Percentiles rank a stretch among this genome's conserved stretches.
Conservation (phyloP, 2,113 vertebrate genomes). For the Semnornis frantzii region DNA sequence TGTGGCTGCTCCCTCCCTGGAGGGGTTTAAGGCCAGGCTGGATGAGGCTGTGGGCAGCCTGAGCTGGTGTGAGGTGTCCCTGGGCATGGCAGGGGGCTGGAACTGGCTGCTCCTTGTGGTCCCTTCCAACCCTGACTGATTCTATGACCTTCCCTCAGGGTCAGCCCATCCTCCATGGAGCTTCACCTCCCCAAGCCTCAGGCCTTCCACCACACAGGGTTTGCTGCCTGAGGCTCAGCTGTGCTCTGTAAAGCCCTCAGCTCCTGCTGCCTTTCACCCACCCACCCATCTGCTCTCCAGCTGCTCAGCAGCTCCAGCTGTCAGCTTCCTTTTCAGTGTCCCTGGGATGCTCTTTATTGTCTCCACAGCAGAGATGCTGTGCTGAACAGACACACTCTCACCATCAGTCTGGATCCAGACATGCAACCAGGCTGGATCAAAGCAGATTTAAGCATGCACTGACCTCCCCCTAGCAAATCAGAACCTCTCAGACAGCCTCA, state of each 20-base stretch:
- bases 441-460: not conserved
- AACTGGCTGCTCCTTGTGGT: no score
- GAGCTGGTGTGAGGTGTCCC: no score
- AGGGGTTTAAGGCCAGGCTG: no score
- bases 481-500: not conserved
- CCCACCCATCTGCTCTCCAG: not conserved
- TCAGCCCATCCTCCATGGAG: not conserved
- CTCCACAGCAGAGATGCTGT: not conserved
- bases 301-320: not conserved
- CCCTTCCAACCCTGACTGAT: no score
- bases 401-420: not conserved
- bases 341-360: not conserved
- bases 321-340: not conserved
- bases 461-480: not conserved
- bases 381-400: not conserved
- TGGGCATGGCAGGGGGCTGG: no score
- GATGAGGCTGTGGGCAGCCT: no score
- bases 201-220: not conserved
- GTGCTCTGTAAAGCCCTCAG: not conserved
- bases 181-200: not conserved
- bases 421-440: not conserved
- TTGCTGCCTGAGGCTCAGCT: not conserved
- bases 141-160: not conserved
- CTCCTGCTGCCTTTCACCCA: not conserved
- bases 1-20: no score